These are phyloP conservation scores for Zaprionus vittiger DNA, from an alignment of 1,140 invertebrate genomes.

Conservation along the genomic window DNA sequence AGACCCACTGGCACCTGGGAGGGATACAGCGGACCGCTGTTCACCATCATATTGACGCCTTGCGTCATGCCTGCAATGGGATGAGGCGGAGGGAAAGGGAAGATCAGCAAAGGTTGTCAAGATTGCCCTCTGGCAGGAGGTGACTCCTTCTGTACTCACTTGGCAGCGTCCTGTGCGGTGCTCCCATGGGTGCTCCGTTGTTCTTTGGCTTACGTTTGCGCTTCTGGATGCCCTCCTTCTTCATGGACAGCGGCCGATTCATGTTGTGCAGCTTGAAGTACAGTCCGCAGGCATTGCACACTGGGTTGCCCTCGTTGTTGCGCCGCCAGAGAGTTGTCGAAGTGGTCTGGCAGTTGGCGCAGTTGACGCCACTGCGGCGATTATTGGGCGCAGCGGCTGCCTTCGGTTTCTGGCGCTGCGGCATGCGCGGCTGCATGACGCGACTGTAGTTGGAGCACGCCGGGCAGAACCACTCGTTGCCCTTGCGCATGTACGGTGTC, in stretches of 20 bases:
- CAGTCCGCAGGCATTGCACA: conserved; percentile 97
- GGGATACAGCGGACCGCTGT: conserved; percentile 60
- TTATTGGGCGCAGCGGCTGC: conserved; percentile 81
- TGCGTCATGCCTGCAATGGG: conserved; percentile 63
- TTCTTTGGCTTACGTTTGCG: conserved; percentile 95
- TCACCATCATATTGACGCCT: conserved; percentile 66
- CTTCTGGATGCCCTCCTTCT: conserved; percentile 97
- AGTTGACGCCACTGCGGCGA: conserved; percentile 92
- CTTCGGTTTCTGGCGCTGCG: conserved; percentile 75
- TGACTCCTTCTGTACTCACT: conserved; percentile 59
- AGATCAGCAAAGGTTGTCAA: not conserved
- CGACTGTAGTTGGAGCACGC: conserved; percentile 45
- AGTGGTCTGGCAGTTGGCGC: conserved; percentile 96
- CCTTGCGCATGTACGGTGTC: conserved; percentile 58
- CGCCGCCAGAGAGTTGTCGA: conserved; percentile 96
- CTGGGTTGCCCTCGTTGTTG: conserved; percentile 94
- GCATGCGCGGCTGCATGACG: conserved; percentile 43
- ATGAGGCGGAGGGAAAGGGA: not conserved
- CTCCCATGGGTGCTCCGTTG: conserved; percentile 84
- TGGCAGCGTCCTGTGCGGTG: conserved; percentile 60
- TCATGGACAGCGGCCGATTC: conserved; percentile 96
- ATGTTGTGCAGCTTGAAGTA: conserved; percentile 97
- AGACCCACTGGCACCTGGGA: conserved; percentile 69
- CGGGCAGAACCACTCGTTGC: conserved; percentile 56
- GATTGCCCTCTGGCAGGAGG: too few species aligned